A percentile compares a stretch with the other conserved stretches of the same genome.
Evolutionary conservation across 2,113 vertebrate genomes (phyloP).

Genomic region (Nansenia antarctica): DNA sequence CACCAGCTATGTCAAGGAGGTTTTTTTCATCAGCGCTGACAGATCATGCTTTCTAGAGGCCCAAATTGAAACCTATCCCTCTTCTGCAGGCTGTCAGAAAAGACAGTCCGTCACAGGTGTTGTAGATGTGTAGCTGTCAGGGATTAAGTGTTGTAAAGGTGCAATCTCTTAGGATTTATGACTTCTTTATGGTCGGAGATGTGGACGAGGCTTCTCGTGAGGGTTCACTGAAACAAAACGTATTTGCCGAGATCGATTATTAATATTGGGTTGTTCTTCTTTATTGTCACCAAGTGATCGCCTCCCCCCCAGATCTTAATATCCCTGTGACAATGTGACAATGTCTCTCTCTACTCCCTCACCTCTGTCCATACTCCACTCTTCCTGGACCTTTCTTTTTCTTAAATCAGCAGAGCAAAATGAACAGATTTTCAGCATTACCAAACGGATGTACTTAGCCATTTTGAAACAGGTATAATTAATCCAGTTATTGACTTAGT

Average conservation of each 20-base stretch:
- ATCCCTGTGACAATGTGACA: no score
- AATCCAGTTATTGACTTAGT: no score
- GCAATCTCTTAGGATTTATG: not conserved
- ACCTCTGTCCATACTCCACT: no score
- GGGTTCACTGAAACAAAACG: not conserved
- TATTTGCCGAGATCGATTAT: not conserved
- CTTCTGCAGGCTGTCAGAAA: conserved; percentile 8
- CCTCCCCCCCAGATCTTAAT: no score
- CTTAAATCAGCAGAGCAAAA: no score
- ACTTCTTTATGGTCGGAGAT: not conserved
- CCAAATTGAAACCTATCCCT: conserved; percentile 28
- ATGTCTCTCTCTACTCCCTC: no score
- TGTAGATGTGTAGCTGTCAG: not conserved
- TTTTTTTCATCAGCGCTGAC: conserved; percentile 22
- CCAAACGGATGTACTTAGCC: no score
- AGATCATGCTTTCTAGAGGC: conserved; percentile 25
- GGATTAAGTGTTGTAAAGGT: not conserved
- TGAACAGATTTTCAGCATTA: no score
- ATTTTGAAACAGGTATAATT: no score
- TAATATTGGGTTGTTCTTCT: not conserved
- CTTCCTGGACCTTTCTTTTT: no score
- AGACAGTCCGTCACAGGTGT: conserved; percentile 24
- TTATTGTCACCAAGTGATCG: no score
- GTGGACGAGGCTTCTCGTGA: not conserved
- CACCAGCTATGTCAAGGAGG: conserved; percentile 53